Conservation (phyloP, 64 coral and sea anemone genomes). For the Cladopsammia gracilis region DNA sequence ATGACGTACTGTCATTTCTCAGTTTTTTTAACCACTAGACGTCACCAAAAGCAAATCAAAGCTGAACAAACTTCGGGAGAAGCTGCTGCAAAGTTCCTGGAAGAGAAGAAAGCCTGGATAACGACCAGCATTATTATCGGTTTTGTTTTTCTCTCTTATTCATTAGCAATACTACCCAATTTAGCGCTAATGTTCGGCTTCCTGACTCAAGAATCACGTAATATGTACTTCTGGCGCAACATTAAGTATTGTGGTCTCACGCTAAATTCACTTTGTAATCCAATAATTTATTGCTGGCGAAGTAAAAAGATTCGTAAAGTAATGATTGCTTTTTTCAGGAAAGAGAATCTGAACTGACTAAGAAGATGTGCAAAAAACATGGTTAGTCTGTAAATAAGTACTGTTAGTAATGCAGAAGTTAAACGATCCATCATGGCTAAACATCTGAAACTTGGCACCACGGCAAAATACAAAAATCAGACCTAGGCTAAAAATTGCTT, state of each 20-base stretch:
- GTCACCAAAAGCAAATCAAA: neutral
- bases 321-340: neutral
- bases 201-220: no score
- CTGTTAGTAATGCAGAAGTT: no score
- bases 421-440: no score
- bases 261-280: conserved; percentile 1
- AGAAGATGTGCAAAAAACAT: no score
- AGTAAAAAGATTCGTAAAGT: neutral
- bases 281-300: neutral
- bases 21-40: neutral
- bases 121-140: neutral
- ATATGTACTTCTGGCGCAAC: no score
- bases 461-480: no score
- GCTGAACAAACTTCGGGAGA: neutral
- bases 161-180: no score
- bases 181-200: no score
- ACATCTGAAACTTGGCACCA: no score
- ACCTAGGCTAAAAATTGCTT: no score
- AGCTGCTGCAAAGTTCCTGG: neutral
- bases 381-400: no score
- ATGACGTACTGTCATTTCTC: neutral
- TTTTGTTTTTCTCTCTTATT: neutral
- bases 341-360: no score
- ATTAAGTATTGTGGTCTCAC: neutral
- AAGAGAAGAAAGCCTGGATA: neutral